A percentile compares a stretch with the other conserved stretches of the same genome.
These are phyloP conservation scores for Polypedilum vanderplanki DNA, from an alignment of 1,140 invertebrate species.

Conservation along the genomic window DNA sequence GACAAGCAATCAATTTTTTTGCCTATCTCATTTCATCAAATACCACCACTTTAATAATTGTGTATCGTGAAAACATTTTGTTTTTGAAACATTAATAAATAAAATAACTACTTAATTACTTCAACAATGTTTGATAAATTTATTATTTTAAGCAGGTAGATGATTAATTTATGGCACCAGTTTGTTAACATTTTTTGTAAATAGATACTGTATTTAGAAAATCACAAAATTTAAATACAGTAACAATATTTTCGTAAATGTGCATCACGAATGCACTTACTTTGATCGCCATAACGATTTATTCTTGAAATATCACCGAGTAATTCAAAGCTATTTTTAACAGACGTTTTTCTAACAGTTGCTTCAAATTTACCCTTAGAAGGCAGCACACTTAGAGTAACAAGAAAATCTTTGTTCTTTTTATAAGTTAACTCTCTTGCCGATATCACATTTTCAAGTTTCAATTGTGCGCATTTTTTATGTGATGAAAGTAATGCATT, in stretches of 20 bases:
- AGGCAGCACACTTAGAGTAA: slow-evolving; percentile 46
- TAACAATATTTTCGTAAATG: slow-evolving; percentile 46
- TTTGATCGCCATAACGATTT: slow-evolving; percentile 48
- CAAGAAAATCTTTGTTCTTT: slow-evolving; percentile 43
- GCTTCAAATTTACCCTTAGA: slow-evolving; percentile 49
- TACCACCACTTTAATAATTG: no score
- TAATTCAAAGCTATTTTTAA: slow-evolving; percentile 30
- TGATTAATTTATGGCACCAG: no score
- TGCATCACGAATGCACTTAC: slow-evolving; percentile 43
- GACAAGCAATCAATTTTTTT: no score
- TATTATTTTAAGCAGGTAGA: no score
- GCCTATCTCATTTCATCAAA: no score
- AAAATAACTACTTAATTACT: no score
- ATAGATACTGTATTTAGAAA: no score
- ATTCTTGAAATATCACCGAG: slow-evolving; percentile 48
- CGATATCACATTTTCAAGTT: slow-evolving; percentile 45
- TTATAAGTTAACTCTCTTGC: slow-evolving; percentile 33
- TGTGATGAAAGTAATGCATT: slow-evolving; percentile 39
- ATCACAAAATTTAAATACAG: slow-evolving; percentile 32
- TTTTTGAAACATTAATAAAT: no score
- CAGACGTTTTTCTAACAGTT: slow-evolving; percentile 40
- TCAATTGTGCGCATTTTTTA: slow-evolving; percentile 47
- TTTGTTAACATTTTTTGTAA: no score
- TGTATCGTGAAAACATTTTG: no score
- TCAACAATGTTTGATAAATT: no score